Percentiles rank a stretch among this genome's conserved stretches.
Evolutionary conservation across 2,888 invertebrate genomes (phyloP).

Genomic region (Drosophila cognata): DNA sequence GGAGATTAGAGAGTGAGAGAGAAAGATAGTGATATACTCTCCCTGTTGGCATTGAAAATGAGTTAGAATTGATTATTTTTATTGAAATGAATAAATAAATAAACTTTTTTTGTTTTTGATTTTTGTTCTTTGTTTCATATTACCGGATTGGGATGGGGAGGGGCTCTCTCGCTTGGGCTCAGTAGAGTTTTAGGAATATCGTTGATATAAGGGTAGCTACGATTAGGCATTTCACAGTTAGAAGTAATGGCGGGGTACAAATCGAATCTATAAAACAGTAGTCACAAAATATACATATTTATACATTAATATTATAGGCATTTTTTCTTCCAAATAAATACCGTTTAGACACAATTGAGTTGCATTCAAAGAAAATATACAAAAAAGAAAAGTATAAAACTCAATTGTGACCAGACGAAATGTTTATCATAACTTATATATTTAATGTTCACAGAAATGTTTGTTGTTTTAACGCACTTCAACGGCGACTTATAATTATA

Average conservation of each 20-base stretch:
- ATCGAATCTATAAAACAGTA: conserved; percentile 77
- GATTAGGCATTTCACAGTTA: conserved; percentile 78
- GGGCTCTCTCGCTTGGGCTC: conserved; percentile 46
- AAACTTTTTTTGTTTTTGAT: conserved; percentile 1
- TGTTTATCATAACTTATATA: conserved; percentile 53
- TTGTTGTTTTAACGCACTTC: conserved; percentile 68
- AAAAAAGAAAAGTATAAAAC: conserved; percentile 21
- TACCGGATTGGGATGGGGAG: conserved; percentile 53
- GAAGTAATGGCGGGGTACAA: conserved; percentile 70
- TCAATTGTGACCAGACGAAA: conserved; percentile 52
- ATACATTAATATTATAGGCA: conserved; percentile 41
- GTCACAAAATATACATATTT: conserved; percentile 66
- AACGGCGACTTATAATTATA: conserved; percentile 58
- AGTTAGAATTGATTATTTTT: conserved; percentile 1
- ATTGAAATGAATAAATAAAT: conserved; percentile 1
- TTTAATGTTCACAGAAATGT: conserved; percentile 66
- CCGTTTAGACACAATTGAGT: conserved; percentile 49
- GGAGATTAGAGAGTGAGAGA: neutral
- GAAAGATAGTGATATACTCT: neutral
- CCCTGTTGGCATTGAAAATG: neutral
- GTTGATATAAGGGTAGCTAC: conserved; percentile 69
- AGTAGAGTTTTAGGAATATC: conserved; percentile 73
- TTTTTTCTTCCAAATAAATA: conserved; percentile 35
- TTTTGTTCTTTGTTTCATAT: conserved; percentile 40
- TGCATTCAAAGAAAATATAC: conserved; percentile 11